Conservation (phyloP, 2,888 invertebrate species). For the Aspidiotus destructor region DNA sequence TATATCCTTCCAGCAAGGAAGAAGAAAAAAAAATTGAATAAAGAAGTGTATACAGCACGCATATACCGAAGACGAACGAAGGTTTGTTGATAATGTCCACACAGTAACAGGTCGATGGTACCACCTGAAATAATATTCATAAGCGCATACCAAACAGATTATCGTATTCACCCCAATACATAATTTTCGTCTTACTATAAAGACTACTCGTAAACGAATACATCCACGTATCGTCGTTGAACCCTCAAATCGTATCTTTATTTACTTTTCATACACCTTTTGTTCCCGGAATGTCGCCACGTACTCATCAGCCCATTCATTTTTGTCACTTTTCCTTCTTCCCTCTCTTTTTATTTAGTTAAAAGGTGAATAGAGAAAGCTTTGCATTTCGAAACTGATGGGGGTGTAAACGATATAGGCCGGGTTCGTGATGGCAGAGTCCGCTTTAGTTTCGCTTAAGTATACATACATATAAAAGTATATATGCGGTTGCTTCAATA, state of each 20-base stretch:
- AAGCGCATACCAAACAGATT: constrained; percentile 30
- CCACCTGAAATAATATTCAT: constrained; percentile 31
- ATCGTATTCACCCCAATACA: neutral
- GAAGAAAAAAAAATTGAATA: neutral
- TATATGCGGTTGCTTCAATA: too few relatives aligned
- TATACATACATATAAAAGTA: too few relatives aligned
- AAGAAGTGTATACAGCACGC: neutral
- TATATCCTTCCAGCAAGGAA: too few relatives aligned
- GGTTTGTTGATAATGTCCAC: neutral
- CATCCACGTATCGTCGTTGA: neutral
- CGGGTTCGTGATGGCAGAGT: too few relatives aligned
- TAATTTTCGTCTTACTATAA: neutral
- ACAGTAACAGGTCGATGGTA: neutral
- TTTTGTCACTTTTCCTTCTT: too few relatives aligned
- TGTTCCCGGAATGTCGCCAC: neutral
- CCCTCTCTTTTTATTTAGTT: too few relatives aligned
- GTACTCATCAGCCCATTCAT: neutral
- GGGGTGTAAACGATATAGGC: too few relatives aligned
- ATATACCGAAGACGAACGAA: too few relatives aligned
- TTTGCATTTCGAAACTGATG: too few relatives aligned
- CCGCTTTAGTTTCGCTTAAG: too few relatives aligned
- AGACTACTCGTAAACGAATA: neutral
- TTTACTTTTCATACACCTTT: neutral
- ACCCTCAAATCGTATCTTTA: neutral
- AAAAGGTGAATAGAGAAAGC: too few relatives aligned